Percentiles rank a stretch among this genome's conserved stretches.
Conservation (phyloP, 2,113 vertebrate species). For the Semnopithecus entellus region DNA sequence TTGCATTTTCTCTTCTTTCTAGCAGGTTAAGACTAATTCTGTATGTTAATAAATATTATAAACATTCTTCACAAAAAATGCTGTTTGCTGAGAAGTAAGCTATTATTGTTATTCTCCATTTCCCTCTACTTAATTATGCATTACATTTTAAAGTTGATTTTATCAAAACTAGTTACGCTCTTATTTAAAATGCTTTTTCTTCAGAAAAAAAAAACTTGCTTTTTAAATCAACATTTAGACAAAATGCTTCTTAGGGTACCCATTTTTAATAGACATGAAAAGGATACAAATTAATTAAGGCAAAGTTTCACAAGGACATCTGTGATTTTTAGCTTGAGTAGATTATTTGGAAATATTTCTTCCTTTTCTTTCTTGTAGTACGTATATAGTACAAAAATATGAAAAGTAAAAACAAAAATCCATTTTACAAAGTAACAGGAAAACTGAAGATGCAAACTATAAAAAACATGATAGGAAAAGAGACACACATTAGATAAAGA, state of each 20-base stretch:
- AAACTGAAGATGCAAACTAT: neutral
- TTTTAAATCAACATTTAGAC: constrained; percentile 52
- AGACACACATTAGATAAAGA: neutral
- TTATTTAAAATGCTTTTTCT: constrained; percentile 1
- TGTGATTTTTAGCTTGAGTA: neutral
- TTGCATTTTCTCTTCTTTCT: constrained; percentile 82
- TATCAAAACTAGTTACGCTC: constrained; percentile 48
- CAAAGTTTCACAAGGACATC: neutral
- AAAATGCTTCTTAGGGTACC: constrained; percentile 8
- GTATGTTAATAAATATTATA: constrained; percentile 82
- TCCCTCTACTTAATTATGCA: constrained; percentile 69
- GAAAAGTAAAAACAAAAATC: neutral
- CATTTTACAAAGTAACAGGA: constrained; percentile 8
- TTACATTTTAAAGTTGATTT: constrained; percentile 55
- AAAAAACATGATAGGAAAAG: neutral
- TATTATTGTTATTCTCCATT: constrained; percentile 60
- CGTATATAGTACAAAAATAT: neutral
- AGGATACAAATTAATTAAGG: neutral
- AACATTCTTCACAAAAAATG: constrained; percentile 55
- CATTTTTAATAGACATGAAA: neutral
- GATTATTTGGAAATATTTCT: constrained; percentile 22
- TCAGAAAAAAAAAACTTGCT: neutral
- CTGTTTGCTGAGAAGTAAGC: constrained; percentile 68
- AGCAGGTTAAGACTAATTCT: constrained; percentile 87
- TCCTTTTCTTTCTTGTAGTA: neutral